Base-by-base conservation (phyloP, 2,113 vertebrate genomes). In the Nibea albiflora region DNA sequence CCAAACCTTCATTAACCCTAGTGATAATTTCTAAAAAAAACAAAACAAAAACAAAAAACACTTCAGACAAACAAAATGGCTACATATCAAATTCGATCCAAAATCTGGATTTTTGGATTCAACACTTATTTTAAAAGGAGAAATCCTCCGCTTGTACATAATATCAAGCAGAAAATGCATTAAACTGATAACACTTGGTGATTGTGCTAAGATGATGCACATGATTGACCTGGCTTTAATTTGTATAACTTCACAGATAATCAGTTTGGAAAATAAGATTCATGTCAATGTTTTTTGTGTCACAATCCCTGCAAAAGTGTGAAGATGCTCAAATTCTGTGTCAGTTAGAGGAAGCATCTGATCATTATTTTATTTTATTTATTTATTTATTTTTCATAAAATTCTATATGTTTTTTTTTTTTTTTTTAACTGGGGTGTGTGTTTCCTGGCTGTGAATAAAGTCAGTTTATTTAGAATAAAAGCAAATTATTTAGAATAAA, bases 401-500 rank as follows among this genome's bases (percentile, higher is more conserved):
- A 58, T 28, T 11, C 2, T 22, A 0, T 2, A 7, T 4, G 2
- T 28, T 63, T 24, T 73, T 62, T 49, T 28, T 2, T 3, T 28
- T 63, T 24, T 73, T 62, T 49, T 28, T 2, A 26, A n/a, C 4
- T 65, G 3, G 4, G n/a, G 4, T 17, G 20, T 64, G 31, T 71
- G 26, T 24, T 44, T 65, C 20, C 2, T 49, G 19, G 3, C 20
- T 24, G 4, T 56, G 14, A 71, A 49, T 11, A 6, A 35, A 9
- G 67, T 5, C 8, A 19, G 16, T 75, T 53, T 63, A 63, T 64
- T 42, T 50, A 66, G 4, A 73, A 64, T 31, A 57, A 74, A 52
- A 35, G 5, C 56, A 67, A 62, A 82, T 80, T 63, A 63, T 64
- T 42, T 50, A 66, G 4, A 73, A 64, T 31, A 57, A 74, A 52